Percentiles rank a stretch among this genome's conserved stretches.
Evolutionary conservation across 2,113 vertebrate genomes (phyloP).

Genomic region (Chauna torquata): DNA sequence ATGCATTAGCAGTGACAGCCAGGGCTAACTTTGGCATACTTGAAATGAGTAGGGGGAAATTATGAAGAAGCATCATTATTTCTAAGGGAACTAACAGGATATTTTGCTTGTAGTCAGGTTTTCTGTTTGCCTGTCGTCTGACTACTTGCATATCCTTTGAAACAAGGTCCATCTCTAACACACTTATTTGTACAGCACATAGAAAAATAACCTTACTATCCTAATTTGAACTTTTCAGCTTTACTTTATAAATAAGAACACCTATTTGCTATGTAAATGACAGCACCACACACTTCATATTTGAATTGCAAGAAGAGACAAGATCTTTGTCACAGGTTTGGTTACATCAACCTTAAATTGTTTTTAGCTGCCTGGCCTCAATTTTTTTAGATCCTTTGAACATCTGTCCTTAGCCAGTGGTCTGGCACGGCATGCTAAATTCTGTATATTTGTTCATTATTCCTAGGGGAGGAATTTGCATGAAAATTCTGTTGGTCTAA

Average conservation of each 20-base stretch:
- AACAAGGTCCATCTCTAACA: neutral
- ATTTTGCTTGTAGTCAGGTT: neutral
- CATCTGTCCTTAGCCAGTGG: neutral
- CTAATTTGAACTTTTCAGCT: neutral
- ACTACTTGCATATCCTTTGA: neutral
- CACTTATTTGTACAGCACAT: neutral
- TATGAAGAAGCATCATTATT: neutral
- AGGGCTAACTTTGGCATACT: neutral
- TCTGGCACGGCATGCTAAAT: neutral
- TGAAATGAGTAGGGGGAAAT: conserved; percentile 1
- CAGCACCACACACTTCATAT: neutral
- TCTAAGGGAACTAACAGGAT: neutral
- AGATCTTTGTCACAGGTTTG: neutral
- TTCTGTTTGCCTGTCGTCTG: neutral
- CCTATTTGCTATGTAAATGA: neutral
- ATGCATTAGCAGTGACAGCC: conserved; percentile 20
- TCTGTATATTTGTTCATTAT: conserved; percentile 35
- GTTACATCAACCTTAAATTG: neutral
- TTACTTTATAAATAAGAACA: neutral
- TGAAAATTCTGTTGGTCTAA: conserved; percentile 50
- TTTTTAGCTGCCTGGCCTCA: conserved; percentile 2
- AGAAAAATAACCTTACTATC: neutral
- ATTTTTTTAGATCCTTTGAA: conserved; percentile 16
- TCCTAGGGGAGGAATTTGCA: conserved; percentile 23
- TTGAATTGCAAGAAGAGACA: neutral